phyloP scores from a whole-genome alignment of 2,888 invertebrate genomes.

The Rosalia funebris region DNA sequence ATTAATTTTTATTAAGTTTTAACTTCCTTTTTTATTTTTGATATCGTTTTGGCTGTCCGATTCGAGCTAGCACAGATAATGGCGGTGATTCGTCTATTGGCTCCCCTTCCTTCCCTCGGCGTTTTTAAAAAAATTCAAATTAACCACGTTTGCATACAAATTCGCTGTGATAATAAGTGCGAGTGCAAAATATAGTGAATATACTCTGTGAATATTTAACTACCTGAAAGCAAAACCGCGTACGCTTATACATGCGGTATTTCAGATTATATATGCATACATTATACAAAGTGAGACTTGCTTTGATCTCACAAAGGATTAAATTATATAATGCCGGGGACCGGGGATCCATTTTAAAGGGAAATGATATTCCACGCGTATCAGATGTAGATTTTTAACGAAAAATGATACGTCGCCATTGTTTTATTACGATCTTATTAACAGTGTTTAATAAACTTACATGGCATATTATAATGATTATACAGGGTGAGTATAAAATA shows the following conservation, averaged over 20 bases:
- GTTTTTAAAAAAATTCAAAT: slow-evolving; percentile 25
- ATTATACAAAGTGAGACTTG: slow-evolving; percentile 56
- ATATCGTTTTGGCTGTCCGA: too few species aligned
- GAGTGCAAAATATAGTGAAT: slow-evolving; percentile 36
- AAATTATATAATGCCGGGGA: slow-evolving; percentile 45
- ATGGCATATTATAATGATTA: too few species aligned
- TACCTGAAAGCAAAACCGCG: slow-evolving; percentile 51
- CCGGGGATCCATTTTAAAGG: slow-evolving; percentile 32
- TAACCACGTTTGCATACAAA: slow-evolving; percentile 26
- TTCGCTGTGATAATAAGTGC: slow-evolving; percentile 30
- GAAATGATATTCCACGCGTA: slow-evolving; percentile 1
- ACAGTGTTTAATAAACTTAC: too few species aligned
- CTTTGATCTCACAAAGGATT: slow-evolving; percentile 61
- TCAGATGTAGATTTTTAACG: too few species aligned
- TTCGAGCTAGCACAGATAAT: too few species aligned
- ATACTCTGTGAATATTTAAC: slow-evolving; percentile 53
- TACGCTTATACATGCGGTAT: slow-evolving; percentile 46
- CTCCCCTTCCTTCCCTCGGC: not conserved
- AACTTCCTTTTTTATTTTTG: too few species aligned
- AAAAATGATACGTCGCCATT: too few species aligned
- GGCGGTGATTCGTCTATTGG: not conserved
- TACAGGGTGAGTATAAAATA: too few species aligned
- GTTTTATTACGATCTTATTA: too few species aligned
- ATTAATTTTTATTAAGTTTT: too few species aligned
- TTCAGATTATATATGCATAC: slow-evolving; percentile 53